Percentiles rank a stretch among this genome's conserved stretches.
phyloP scores from a whole-genome alignment of 2,113 vertebrate species.

The Tetrao urogallus region DNA sequence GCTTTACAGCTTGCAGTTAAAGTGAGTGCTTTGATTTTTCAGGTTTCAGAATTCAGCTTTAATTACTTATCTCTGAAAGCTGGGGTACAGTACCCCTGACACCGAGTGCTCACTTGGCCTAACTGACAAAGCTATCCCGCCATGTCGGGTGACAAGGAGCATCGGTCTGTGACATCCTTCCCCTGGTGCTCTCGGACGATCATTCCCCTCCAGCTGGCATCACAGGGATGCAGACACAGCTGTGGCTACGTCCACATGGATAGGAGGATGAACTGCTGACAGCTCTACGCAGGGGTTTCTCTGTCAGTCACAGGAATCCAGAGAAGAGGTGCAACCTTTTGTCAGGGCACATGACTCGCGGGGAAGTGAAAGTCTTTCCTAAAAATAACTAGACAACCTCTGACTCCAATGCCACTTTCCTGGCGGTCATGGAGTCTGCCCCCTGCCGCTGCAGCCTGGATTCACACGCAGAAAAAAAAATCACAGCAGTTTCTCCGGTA shows the following conservation, averaged over 20 bases:
- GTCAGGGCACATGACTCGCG: neutral
- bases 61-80: neutral
- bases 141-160: neutral
- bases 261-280: slow-evolving; percentile 46
- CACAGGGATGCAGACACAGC: neutral
- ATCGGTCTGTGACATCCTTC: neutral
- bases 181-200: neutral
- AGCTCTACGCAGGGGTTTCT: neutral
- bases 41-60: neutral
- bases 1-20: neutral
- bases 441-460: neutral
- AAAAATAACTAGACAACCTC: neutral
- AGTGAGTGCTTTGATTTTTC: neutral
- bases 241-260: neutral
- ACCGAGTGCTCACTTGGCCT: neutral
- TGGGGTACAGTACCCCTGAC: neutral
- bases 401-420: neutral
- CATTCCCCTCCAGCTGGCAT: neutral
- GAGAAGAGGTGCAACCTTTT: neutral
- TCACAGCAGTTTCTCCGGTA: neutral
- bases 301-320: neutral
- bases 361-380: neutral
- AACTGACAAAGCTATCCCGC: fast-evolving
- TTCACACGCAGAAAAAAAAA: neutral
- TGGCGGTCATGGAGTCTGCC: neutral